A percentile compares a stretch with the other conserved stretches of the same genome.
Conservation (phyloP, 2,113 vertebrate species). For the Dipodomys ordii region DNA sequence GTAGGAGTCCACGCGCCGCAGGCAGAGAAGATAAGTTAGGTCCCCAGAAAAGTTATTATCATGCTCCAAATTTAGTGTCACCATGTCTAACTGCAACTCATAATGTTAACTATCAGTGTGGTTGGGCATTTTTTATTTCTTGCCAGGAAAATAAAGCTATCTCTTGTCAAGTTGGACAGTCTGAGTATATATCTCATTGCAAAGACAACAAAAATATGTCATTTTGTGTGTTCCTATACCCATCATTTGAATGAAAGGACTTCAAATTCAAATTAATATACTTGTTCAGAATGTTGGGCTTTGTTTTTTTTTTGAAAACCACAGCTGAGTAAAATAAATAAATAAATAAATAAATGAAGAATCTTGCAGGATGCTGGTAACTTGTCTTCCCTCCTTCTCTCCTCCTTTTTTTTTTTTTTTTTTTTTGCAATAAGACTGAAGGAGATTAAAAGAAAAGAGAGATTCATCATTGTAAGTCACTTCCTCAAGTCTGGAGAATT, state of each 20-base stretch:
- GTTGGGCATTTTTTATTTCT: conserved; percentile 75
- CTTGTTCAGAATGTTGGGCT: not conserved
- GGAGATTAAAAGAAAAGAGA: not conserved
- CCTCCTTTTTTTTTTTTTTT: not conserved
- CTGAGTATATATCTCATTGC: conserved; percentile 47
- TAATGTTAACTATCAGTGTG: conserved; percentile 39
- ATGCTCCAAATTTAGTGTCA: conserved; percentile 60
- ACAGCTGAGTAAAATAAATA: not conserved
- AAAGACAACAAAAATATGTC: conserved; percentile 67
- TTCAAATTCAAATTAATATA: conserved; percentile 75
- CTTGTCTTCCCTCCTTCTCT: not conserved
- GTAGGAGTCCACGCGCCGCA: conserved; percentile 39
- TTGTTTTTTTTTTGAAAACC: not conserved
- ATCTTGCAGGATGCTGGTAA: not conserved
- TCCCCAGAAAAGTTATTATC: conserved; percentile 72
- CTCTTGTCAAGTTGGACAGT: conserved; percentile 62
- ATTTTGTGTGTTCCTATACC: conserved; percentile 23
- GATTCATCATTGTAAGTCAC: conserved; percentile 35
- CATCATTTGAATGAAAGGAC: conserved; percentile 60
- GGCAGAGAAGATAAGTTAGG: conserved; percentile 61
- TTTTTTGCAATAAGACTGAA: not conserved
- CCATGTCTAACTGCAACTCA: conserved; percentile 52
- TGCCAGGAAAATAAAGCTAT: conserved; percentile 71
- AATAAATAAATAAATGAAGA: not conserved
- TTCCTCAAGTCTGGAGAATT: conserved; percentile 27